Base-by-base conservation (phyloP, 2,797 vertebrate genomes). In the Chromis chromis region DNA sequence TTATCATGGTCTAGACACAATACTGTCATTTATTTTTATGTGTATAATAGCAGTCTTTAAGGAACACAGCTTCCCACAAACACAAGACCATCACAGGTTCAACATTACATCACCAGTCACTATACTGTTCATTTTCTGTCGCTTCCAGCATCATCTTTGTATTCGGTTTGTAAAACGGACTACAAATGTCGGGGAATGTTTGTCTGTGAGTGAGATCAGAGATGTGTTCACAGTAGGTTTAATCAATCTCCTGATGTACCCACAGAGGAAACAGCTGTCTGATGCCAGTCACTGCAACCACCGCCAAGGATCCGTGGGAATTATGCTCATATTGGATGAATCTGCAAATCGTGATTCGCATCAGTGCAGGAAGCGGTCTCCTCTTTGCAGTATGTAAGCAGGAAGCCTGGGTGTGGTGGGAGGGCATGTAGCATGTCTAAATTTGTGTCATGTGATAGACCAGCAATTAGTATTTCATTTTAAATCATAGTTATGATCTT, bases 181-280 rank as follows among this genome's bases (percentile, higher is more conserved):
- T 57, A 52, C 54, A 54, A 73, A 22, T 64, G 58, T 52, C n/a
- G 2, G 33, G 36, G 9, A 27, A 40, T 61, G 54, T 3, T 11
- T 13, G 3, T 56, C 40, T 57, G 44, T 9, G 46, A 25, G 48
- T 28, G 36, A 65, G 22, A 36, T 48, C 60, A 67, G 59, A 10
- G 22, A 46, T 54, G 69, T 40, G 73, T 75, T 76, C 81, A 79
- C 68, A 70, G n/a, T 78, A 65, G 69, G 48, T 83, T 87, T 68
- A 81, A 68, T 84, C 70, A 84, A 61, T 70, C 28, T 70, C 28
- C 55, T 50, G 33, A 67, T 69, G 40, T 64, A 71, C 79, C 62
- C 85, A 59, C 73, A 9, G 65, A 81, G 86, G 81, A 48, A 90
- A 67, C 87, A 87, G 92, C 89, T 93, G 90, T 90, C 56, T 64